phyloP scores from a whole-genome alignment of 2,888 invertebrate species.

The Zonitis immaculata region DNA sequence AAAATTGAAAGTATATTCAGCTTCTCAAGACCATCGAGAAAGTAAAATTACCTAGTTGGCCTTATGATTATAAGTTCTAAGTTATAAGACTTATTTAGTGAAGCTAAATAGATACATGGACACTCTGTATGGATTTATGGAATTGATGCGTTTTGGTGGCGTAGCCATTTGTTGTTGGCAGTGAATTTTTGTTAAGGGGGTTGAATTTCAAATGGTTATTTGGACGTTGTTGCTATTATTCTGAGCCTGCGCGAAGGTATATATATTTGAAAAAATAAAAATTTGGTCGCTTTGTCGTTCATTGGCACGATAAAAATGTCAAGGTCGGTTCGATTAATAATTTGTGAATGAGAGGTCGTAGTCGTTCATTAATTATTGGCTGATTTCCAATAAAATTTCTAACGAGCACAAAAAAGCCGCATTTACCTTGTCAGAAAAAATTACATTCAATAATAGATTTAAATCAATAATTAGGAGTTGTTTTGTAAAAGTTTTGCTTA shows the following conservation, averaged over 20 bases:
- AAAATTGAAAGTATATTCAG: too few relatives aligned
- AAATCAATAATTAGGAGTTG: too few relatives aligned
- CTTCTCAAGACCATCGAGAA: too few relatives aligned
- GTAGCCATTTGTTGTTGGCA: background rate
- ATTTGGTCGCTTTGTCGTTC: slow-evolving; percentile 28
- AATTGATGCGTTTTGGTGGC: slow-evolving; percentile 19
- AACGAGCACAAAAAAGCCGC: too few relatives aligned
- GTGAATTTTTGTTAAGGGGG: slow-evolving; percentile 1
- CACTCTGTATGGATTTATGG: background rate
- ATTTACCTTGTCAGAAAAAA: too few relatives aligned
- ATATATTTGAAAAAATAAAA: slow-evolving; percentile 35
- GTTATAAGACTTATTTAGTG: too few relatives aligned
- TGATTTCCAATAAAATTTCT: background rate
- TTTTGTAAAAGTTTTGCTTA: background rate
- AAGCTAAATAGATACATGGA: too few relatives aligned
- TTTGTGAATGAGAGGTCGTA: slow-evolving; percentile 43
- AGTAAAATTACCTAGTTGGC: too few relatives aligned
- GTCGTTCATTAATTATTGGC: slow-evolving; percentile 7
- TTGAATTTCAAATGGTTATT: slow-evolving; percentile 9
- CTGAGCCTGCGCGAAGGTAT: slow-evolving; percentile 24
- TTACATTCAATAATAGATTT: too few relatives aligned
- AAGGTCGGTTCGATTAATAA: slow-evolving; percentile 49
- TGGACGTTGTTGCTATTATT: background rate
- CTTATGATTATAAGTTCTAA: too few relatives aligned
- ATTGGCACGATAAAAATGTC: slow-evolving; percentile 43